Evolutionary conservation across 35 echinoderm and acorn worm species (phyloP).

Genomic region (Ophiothrix spiculata): DNA sequence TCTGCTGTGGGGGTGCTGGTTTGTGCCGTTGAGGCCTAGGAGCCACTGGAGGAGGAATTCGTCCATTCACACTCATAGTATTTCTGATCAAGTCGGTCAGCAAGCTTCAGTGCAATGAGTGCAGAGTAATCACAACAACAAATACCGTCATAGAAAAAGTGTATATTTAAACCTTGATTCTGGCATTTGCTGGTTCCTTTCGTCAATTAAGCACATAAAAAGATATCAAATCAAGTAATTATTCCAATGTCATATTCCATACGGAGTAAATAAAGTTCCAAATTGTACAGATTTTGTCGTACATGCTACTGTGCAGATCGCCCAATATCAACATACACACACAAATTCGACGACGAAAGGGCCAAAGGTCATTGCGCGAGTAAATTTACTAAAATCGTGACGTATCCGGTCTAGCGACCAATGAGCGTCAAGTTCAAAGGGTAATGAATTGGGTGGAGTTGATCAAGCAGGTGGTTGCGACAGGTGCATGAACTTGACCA

Average conservation of each 20-base stretch:
- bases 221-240: neutral
- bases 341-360: neutral
- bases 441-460: conserved; percentile 5
- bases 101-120: neutral
- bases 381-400: neutral
- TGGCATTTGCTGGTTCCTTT: no score
- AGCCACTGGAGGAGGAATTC: neutral
- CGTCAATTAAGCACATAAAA: neutral
- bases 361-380: neutral
- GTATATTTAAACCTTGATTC: no score
- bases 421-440: neutral
- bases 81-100: neutral
- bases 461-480: neutral
- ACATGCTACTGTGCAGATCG: neutral
- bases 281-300: neutral
- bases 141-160: neutral
- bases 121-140: neutral
- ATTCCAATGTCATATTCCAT: neutral
- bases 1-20: neutral
- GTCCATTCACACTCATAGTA: neutral
- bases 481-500: neutral
- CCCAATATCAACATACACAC: neutral
- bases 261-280: neutral
- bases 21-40: neutral
- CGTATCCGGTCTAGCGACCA: neutral